Conservation (phyloP, 2,888 invertebrate genomes). For the Scrobipalpa costella region DNA sequence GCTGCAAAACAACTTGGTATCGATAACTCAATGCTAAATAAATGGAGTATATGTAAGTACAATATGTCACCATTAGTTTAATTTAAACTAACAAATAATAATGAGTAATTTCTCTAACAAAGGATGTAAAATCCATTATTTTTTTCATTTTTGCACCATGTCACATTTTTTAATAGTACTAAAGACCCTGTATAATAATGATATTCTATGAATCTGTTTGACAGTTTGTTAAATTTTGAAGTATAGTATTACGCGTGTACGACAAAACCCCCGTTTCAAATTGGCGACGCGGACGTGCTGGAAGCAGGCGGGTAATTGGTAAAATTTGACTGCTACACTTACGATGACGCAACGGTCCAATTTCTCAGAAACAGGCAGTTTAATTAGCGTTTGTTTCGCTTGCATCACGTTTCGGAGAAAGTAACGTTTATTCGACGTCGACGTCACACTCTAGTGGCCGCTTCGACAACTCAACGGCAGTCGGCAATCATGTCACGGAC, state of each 20-base stretch:
- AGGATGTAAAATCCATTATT: too few species aligned
- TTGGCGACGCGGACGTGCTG: constrained; percentile 12
- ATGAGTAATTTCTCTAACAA: too few species aligned
- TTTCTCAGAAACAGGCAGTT: constrained; percentile 41
- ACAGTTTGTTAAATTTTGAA: neutral
- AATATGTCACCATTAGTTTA: too few species aligned
- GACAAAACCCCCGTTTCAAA: constrained; percentile 4
- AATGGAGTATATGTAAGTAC: too few species aligned
- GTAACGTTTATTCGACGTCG: constrained; percentile 35
- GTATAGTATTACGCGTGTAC: constrained; percentile 7
- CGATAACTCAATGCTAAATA: too few species aligned
- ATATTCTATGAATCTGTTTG: neutral
- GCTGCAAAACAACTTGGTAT: too few species aligned
- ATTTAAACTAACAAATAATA: too few species aligned
- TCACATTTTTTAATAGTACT: too few species aligned
- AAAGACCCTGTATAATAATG: neutral
- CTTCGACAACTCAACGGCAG: neutral
- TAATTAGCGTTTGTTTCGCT: constrained; percentile 42
- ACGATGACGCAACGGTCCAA: constrained; percentile 37
- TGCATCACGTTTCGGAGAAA: constrained; percentile 50
- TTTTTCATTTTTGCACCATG: too few species aligned
- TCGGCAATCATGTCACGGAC: constrained; percentile 25
- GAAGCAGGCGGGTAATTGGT: constrained; percentile 9
- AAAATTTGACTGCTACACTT: constrained; percentile 20
- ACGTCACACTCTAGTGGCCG: constrained; percentile 35